These are phyloP conservation scores for Corvus moneduloides DNA, from an alignment of 2,113 vertebrate genomes.

Conservation along the genomic window DNA sequence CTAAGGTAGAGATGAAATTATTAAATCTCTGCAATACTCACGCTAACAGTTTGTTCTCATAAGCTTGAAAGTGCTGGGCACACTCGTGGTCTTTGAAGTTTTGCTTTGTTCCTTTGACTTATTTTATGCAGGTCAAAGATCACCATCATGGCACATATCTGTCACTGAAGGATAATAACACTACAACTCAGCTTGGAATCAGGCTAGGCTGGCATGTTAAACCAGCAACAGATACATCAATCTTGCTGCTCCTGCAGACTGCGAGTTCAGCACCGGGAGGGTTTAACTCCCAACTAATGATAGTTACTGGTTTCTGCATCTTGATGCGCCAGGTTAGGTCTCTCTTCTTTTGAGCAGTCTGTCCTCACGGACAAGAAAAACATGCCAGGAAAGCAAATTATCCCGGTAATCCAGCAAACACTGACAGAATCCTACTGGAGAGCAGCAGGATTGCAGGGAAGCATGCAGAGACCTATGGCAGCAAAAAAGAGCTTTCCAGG, in stretches of 20 bases:
- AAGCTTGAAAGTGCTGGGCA: conserved; percentile 10
- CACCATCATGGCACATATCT: conserved; percentile 31
- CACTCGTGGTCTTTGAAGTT: conserved; percentile 50
- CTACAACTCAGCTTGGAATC: conserved; percentile 32
- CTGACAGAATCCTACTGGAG: conserved; percentile 3
- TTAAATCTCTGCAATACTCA: background rate
- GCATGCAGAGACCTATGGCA: background rate
- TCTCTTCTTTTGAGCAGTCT: background rate
- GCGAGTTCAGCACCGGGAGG: background rate
- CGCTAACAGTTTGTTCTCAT: conserved; percentile 9
- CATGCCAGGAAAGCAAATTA: conserved; percentile 50
- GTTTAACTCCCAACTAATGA: background rate
- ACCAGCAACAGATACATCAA: conserved; percentile 21
- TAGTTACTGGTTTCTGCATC: background rate
- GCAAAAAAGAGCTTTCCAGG: background rate
- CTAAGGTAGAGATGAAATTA: background rate
- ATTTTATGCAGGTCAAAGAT: conserved; percentile 65
- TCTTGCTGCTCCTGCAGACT: background rate
- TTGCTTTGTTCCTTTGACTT: conserved; percentile 62
- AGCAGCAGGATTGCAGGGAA: conserved; percentile 10
- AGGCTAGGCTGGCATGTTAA: background rate
- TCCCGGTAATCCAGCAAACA: background rate
- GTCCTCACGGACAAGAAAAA: conserved; percentile 29
- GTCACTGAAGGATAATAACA: conserved; percentile 53
- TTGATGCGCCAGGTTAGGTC: background rate